These are phyloP conservation scores for Drosophila erecta DNA, from an alignment of 1,140 invertebrate genomes.

Conservation along the genomic window DNA sequence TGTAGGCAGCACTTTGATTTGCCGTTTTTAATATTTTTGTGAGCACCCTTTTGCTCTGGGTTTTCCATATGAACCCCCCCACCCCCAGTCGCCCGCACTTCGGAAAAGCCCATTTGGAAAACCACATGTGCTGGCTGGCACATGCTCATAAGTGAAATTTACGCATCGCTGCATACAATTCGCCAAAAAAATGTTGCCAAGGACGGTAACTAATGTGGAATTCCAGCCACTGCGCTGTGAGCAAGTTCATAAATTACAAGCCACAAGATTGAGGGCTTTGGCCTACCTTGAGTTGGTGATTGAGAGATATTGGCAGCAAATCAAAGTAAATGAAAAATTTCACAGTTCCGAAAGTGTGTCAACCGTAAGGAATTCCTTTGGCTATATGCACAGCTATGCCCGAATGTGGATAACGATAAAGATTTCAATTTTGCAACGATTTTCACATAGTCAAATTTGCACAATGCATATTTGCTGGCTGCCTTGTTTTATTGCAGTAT, in stretches of 20 bases:
- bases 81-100: too few relatives aligned
- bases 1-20: slow-evolving; percentile 72
- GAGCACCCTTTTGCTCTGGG: not conserved
- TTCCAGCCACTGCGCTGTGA: slow-evolving; percentile 22
- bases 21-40: slow-evolving; percentile 74
- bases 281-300: slow-evolving; percentile 11
- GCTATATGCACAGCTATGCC: not conserved
- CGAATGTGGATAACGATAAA: slow-evolving; percentile 24
- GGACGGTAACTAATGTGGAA: slow-evolving; percentile 66
- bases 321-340: slow-evolving; percentile 70
- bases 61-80: slow-evolving; percentile 1
- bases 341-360: slow-evolving; percentile 51
- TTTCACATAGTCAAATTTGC: slow-evolving; percentile 66
- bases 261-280: slow-evolving; percentile 33
- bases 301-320: slow-evolving; percentile 48
- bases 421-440: slow-evolving; percentile 63
- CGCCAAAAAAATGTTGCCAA: slow-evolving; percentile 71
- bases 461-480: slow-evolving; percentile 55
- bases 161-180: slow-evolving; percentile 78
- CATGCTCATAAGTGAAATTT: slow-evolving; percentile 68
- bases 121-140: slow-evolving; percentile 16
- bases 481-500: slow-evolving; percentile 63
- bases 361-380: slow-evolving; percentile 14
- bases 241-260: slow-evolving; percentile 68
- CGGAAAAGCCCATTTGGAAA: slow-evolving; percentile 10